phyloP scores from a whole-genome alignment of 35 echinoderm and acorn worm genomes.

The Ophioderma brevispina region DNA sequence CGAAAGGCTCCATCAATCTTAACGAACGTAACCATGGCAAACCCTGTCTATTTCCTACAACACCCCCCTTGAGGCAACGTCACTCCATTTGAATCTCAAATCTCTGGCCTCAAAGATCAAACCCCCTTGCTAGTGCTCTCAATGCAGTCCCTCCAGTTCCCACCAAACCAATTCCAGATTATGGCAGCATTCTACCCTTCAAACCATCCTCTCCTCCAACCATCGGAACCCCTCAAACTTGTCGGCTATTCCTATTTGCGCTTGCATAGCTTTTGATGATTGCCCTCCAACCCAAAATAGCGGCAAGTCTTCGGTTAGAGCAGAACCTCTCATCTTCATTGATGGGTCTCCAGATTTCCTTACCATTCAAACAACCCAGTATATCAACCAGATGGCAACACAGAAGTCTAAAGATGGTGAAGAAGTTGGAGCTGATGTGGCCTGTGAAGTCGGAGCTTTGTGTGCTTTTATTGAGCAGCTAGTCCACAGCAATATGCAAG shows the following conservation, averaged over 20 bases:
- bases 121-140: slow-evolving; percentile 70
- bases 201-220: slow-evolving; percentile 11
- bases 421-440: slow-evolving; percentile 37
- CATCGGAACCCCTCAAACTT: slow-evolving; percentile 38
- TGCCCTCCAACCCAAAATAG: slow-evolving; percentile 29
- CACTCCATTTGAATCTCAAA: slow-evolving; percentile 19
- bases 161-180: slow-evolving; percentile 28
- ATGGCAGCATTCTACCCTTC: slow-evolving; percentile 69
- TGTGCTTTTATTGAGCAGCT: slow-evolving; percentile 56
- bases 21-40: neutral
- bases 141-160: slow-evolving; percentile 48
- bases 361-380: slow-evolving; percentile 55
- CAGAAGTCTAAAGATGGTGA: slow-evolving; percentile 33
- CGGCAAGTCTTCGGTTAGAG: neutral
- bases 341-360: slow-evolving; percentile 77
- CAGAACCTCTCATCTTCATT: slow-evolving; percentile 52
- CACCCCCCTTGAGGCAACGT: slow-evolving; percentile 84
- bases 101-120: slow-evolving; percentile 39
- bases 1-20: slow-evolving; percentile 33
- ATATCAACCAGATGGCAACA: slow-evolving; percentile 59
- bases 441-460: slow-evolving; percentile 27
- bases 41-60: slow-evolving; percentile 73
- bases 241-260: slow-evolving; percentile 79
- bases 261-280: slow-evolving; percentile 76
- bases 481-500: slow-evolving; percentile 18